Evolutionary conservation across 2,888 invertebrate species (phyloP), one percentile per base, ranked within the genome.

Genomic region (Cremastinae sp.): DNA sequence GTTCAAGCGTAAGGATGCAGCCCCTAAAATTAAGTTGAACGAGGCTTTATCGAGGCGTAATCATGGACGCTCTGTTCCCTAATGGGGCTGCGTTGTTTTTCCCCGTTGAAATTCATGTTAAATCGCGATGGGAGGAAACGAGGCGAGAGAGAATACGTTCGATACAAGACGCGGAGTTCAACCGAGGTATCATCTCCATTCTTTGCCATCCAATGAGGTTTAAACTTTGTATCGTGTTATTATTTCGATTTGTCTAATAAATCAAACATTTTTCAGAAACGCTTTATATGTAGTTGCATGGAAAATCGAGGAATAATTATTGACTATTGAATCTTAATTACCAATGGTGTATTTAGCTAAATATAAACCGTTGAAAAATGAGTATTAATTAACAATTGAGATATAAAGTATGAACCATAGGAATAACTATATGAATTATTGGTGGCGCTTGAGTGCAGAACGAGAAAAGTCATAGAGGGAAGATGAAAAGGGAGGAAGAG

Each of bases 341-440:
- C n/a, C n/a, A n/a, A n/a, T n/a, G n/a, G n/a, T n/a, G n/a, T n/a
- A n/a, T n/a, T n/a, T n/a, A n/a, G n/a, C n/a, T n/a, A n/a, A n/a
- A n/a, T n/a, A n/a, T n/a, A n/a, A n/a, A n/a, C n/a, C n/a, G n/a
- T n/a, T n/a, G n/a, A n/a, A n/a, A n/a, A n/a, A n/a, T n/a, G n/a
- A n/a, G n/a, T n/a, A n/a, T n/a, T n/a, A n/a, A n/a, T 28, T 28
- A 28, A 28, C 28, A 3, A 28, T 28, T 28, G 28, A 28, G 28
- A 5, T 28, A 2, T 28, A 28, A 43, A 47, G 45, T 45, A 43
- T 53, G 12, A 28, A 22, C 43, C 84, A 85, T 82, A 82, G 84
- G 83, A 82, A 82, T 86, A 86, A 87, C 88, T 87, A 89, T n/a
- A n/a, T 88, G 88, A 89, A 89, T 88, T 88, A 89, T 89, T 85